phyloP scores from a whole-genome alignment of 2,888 invertebrate species.

The Neoaliturus tenellus region DNA sequence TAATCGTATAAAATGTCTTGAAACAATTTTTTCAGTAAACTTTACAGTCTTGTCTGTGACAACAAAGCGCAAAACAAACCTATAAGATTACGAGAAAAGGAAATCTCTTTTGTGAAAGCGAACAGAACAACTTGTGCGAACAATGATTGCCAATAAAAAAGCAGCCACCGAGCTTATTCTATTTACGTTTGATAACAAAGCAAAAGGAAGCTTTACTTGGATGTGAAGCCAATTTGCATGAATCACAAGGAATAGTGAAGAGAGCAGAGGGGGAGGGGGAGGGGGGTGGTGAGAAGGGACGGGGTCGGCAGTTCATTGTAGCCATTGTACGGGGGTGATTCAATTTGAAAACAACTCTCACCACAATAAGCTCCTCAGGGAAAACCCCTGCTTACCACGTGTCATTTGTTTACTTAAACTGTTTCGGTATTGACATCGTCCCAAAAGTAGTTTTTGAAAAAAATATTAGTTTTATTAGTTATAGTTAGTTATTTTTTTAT shows the following conservation, averaged over 20 bases:
- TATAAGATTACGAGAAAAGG: neutral
- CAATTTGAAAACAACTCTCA: slow-evolving; percentile 49
- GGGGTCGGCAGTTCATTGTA: slow-evolving; percentile 28
- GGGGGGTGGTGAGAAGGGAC: neutral
- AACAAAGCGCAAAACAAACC: neutral
- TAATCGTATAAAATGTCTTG: too few relatives aligned
- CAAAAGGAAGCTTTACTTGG: slow-evolving; percentile 46
- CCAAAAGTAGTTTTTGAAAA: too few relatives aligned
- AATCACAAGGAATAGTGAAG: neutral
- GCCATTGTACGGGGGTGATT: slow-evolving; percentile 42
- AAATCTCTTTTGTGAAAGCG: slow-evolving; percentile 3
- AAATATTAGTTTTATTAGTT: too few relatives aligned
- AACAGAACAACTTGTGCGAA: neutral
- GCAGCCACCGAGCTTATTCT: slow-evolving; percentile 42
- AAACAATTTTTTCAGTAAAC: too few relatives aligned
- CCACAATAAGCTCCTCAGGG: slow-evolving; percentile 9
- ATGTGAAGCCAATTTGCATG: slow-evolving; percentile 51
- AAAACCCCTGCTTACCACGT: neutral
- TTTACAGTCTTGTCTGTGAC: too few relatives aligned
- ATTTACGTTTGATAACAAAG: slow-evolving; percentile 47
- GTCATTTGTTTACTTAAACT: neutral
- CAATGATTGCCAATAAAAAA: slow-evolving; percentile 48
- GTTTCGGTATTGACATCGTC: too few relatives aligned
- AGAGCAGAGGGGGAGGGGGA: neutral
- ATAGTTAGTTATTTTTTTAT: too few relatives aligned